Evolutionary conservation across 2,113 vertebrate genomes (phyloP).

Genomic region (Gymnogyps californianus): DNA sequence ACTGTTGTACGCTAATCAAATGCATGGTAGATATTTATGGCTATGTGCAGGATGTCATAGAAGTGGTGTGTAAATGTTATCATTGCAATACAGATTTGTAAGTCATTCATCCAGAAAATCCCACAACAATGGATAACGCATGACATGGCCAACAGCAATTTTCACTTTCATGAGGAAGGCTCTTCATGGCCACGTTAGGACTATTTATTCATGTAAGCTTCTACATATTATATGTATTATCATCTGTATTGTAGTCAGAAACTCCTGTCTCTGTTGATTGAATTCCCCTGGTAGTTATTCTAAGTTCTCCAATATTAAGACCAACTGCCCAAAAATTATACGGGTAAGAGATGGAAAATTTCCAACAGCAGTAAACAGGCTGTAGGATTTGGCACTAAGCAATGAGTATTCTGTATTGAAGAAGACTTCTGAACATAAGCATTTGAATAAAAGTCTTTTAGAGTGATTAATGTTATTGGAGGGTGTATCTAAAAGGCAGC

Average conservation of each 20-base stretch:
- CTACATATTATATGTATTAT: neutral
- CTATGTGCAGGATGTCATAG: neutral
- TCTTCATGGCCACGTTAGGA: neutral
- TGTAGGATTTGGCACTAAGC: neutral
- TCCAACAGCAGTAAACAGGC: neutral
- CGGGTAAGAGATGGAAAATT: neutral
- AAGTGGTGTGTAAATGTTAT: neutral
- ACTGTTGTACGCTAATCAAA: neutral
- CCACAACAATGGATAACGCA: neutral
- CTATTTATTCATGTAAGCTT: neutral
- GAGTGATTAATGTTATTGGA: conserved; percentile 6
- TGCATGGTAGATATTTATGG: neutral
- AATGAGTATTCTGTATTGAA: neutral
- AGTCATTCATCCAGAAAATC: neutral
- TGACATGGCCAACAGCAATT: neutral
- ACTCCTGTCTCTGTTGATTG: neutral
- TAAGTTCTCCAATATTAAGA: neutral
- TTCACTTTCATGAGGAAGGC: neutral
- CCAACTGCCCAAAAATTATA: neutral
- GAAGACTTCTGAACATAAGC: neutral
- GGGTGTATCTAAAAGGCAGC: neutral
- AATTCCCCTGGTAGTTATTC: neutral
- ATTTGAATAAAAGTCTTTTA: neutral
- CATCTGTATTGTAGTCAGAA: neutral
- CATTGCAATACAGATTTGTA: neutral